Percentiles rank a stretch among this genome's conserved stretches.
Evolutionary conservation across 30 jellyfish, hydroid and myxozoan genomes (phyloP).

Genomic region (Nemopilema nomurai): DNA sequence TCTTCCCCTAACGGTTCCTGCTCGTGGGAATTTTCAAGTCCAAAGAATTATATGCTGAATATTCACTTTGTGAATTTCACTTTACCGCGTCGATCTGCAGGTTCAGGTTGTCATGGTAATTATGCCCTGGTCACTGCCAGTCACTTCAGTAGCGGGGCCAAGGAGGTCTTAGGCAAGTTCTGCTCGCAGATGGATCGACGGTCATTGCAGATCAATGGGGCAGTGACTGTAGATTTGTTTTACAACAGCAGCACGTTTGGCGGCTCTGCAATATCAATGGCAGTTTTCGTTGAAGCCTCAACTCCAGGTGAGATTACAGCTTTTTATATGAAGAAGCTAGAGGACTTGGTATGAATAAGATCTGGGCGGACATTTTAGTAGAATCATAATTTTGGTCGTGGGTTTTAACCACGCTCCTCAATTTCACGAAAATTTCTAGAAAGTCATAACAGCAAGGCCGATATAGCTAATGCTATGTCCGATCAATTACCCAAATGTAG

Average conservation of each 20-base stretch:
- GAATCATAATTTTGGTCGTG: too few species aligned
- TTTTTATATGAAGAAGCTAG: too few species aligned
- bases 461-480: too few species aligned
- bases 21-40: slow-evolving; percentile 25
- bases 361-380: too few species aligned
- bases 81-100: not conserved
- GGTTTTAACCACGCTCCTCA: too few species aligned
- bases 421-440: too few species aligned
- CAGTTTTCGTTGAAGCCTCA: slow-evolving; percentile 40
- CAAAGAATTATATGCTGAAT: slow-evolving; percentile 1
- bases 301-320: slow-evolving; percentile 9
- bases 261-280: slow-evolving; percentile 17
- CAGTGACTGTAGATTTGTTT: slow-evolving; percentile 25
- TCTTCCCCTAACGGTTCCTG: not conserved
- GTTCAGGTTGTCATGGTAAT: slow-evolving; percentile 1
- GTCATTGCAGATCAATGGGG: slow-evolving; percentile 23
- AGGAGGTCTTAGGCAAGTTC: not conserved
- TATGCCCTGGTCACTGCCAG: slow-evolving; percentile 2
- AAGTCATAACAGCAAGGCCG: too few species aligned
- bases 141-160: not conserved
- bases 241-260: not conserved
- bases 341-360: too few species aligned
- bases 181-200: slow-evolving; percentile 1
- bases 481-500: too few species aligned
- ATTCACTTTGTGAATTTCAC: slow-evolving; percentile 18